Evolutionary conservation across 1,140 invertebrate species (phyloP).

Genomic region (Chrysopa pallens): DNA sequence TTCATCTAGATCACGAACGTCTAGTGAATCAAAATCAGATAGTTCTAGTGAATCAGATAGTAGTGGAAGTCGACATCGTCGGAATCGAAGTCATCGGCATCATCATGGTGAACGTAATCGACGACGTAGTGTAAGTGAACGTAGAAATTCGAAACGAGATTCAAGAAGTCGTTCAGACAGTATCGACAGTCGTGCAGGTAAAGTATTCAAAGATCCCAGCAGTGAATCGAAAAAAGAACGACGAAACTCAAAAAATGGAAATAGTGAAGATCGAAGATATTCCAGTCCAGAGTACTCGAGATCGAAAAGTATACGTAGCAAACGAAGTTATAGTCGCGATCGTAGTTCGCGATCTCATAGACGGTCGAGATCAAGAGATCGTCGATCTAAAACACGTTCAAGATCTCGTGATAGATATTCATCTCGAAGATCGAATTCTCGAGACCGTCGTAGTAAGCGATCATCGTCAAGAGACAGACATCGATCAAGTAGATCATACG

Average conservation of each 20-base stretch:
- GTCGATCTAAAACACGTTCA: background rate
- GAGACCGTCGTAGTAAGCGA: slow-evolving; percentile 1
- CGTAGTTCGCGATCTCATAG: background rate
- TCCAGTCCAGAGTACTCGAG: background rate
- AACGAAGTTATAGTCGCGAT: background rate
- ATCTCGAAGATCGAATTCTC: slow-evolving; percentile 3
- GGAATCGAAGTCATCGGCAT: background rate
- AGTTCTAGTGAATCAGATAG: background rate
- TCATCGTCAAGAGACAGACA: background rate
- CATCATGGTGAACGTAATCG: no score
- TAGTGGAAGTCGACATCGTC: background rate
- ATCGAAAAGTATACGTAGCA: background rate
- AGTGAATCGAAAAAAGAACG: no score
- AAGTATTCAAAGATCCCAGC: no score
- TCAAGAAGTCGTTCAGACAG: no score
- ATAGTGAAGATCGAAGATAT: background rate
- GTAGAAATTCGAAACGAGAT: no score
- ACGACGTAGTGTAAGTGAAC: no score
- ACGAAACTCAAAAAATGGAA: background rate
- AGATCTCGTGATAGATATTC: background rate
- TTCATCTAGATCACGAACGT: background rate
- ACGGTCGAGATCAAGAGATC: background rate
- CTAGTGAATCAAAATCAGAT: background rate
- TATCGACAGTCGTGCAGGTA: no score
- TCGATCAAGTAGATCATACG: background rate